Evolutionary conservation across 1,140 invertebrate species (phyloP).

Genomic region (Lysiphlebus fabarum): DNA sequence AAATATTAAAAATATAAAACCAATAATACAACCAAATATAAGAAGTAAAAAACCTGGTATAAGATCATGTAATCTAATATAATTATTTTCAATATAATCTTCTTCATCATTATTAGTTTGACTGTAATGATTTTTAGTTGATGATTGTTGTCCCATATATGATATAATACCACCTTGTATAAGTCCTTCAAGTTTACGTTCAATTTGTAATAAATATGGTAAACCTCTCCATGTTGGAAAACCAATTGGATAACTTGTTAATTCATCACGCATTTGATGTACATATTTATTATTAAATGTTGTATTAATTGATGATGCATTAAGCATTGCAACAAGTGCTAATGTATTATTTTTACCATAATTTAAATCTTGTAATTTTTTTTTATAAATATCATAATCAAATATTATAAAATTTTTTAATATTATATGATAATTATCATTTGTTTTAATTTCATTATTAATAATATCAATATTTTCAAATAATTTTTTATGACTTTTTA

Average conservation of each 20-base stretch:
- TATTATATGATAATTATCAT: no score
- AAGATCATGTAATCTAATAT: slow-evolving; percentile 34
- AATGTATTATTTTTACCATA: slow-evolving; percentile 27
- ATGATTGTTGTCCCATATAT: slow-evolving; percentile 21
- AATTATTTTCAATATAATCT: background rate
- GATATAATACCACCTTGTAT: slow-evolving; percentile 35
- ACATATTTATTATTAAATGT: slow-evolving; percentile 26
- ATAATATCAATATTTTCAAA: slow-evolving; percentile 18
- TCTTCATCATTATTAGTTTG: slow-evolving; percentile 4
- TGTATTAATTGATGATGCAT: slow-evolving; percentile 28
- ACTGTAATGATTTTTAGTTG: no score
- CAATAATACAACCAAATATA: slow-evolving; percentile 32
- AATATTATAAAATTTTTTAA: slow-evolving; percentile 33
- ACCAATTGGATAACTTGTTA: slow-evolving; percentile 39
- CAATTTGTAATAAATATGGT: slow-evolving; percentile 33
- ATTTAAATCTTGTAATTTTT: slow-evolving; percentile 27
- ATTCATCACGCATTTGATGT: slow-evolving; percentile 33
- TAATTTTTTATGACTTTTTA: slow-evolving; percentile 15
- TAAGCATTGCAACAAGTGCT: slow-evolving; percentile 38
- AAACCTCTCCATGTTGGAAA: slow-evolving; percentile 39
- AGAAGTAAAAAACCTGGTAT: slow-evolving; percentile 40
- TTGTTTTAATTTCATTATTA: slow-evolving; percentile 11
- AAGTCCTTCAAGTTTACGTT: slow-evolving; percentile 28
- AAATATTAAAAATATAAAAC: background rate
- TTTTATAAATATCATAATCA: slow-evolving; percentile 27